Base-by-base conservation (phyloP, 2,888 invertebrate species). In the Athetis lepigone region DNA sequence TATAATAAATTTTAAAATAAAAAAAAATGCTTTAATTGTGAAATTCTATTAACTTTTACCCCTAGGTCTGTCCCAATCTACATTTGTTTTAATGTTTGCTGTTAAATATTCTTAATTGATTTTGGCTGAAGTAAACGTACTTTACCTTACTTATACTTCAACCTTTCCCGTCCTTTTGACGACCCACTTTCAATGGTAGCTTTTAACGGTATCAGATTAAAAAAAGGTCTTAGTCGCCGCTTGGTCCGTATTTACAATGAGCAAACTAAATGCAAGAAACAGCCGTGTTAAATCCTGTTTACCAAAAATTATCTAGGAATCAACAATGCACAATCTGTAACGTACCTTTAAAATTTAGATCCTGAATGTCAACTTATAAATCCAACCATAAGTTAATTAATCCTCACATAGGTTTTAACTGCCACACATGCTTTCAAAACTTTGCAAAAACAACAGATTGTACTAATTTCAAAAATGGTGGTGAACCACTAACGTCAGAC, bases 321-420 rank as follows among this genome's bases (percentile, higher is more conserved):
- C 19, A 18, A n/a, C 27, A 21, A 27, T 27, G 23, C 4, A 3
- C 8, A 45, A 16, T 4, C 11, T 6, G n/a, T 2, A 33, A 45
- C 49, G 25, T 49, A 61, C 61, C 61, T 61, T 40, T 36, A 11
- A 23, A 16, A 11, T 1, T n/a, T 23, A 5, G 23, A 49, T 49
- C 8, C 8, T 16, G 23, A 37, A 16, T n/a, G 23, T 29, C 29
- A 11, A 27, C 51, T 39, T 16, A 25, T 11, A 36, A 54, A 54
- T 47, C 61, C 54, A 61, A 49, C n/a, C 33, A 40, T 9, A 46
- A 29, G 23, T 33, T 4, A 23, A 49, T 29, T 27, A 7, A 9
- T 33, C 39, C 18, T 40, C 56, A 57, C 63, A 51, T 7, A 13
- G 7, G n/a, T 19, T 9, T 16, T 13, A n/a, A 23, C 21, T 13